These are phyloP conservation scores for Embiotoca jacksoni DNA, from an alignment of 2,113 vertebrate genomes.

Conservation along the genomic window DNA sequence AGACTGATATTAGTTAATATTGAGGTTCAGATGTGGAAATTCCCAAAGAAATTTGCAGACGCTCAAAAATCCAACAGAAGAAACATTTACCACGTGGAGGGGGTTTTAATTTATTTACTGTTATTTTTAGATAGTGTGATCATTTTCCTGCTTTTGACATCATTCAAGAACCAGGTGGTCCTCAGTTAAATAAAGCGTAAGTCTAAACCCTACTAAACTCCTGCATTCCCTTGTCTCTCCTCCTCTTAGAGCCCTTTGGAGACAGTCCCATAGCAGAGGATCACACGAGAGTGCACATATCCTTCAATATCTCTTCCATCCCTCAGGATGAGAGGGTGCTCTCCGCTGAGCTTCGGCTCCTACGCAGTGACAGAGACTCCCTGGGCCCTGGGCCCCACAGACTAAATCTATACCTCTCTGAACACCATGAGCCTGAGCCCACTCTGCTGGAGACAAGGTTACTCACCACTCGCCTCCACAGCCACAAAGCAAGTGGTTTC, in stretches of 20 bases:
- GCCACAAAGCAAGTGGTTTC: conserved; percentile 39
- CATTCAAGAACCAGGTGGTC: neutral
- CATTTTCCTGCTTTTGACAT: neutral
- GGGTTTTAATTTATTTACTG: neutral
- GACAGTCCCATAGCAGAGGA: conserved; percentile 43
- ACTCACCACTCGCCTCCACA: conserved; percentile 48
- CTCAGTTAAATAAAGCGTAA: neutral
- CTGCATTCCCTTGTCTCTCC: neutral
- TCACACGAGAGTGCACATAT: conserved; percentile 72
- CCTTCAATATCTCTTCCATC: conserved; percentile 87
- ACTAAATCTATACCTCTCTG: conserved; percentile 81
- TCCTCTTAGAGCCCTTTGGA: conserved; percentile 34
- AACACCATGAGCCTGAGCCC: conserved; percentile 48
- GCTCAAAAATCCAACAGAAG: neutral
- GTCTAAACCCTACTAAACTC: conserved; percentile 23
- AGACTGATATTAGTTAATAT: conserved; percentile 4
- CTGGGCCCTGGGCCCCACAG: conserved; percentile 63
- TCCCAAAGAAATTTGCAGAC: neutral
- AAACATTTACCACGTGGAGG: neutral
- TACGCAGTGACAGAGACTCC: conserved; percentile 48
- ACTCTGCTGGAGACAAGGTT: conserved; percentile 80
- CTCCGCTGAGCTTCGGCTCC: conserved; percentile 86
- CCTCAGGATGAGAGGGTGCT: conserved; percentile 84
- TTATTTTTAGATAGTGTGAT: neutral
- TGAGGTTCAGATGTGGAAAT: neutral